Evolutionary conservation across 2,797 vertebrate species (phyloP), one percentile per base, ranked within the genome.

Genomic region (Ispidina picta): DNA sequence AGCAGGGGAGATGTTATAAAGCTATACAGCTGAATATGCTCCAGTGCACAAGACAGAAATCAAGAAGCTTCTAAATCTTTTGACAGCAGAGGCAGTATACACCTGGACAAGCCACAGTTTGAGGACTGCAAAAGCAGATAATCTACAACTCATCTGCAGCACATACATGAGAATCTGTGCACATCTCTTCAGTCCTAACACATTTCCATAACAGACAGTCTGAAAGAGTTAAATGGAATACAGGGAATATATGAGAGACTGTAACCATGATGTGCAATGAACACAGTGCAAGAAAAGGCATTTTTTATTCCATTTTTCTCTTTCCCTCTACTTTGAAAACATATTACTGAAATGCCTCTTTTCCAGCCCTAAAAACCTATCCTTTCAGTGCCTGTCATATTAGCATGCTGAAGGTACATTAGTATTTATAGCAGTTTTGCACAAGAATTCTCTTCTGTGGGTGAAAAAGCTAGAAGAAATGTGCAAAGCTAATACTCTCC

Each of bases 401-500:
- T 52, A 85, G 51, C 37, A 39, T 17, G 29, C 39, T 12, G 7
- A 52, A 11, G 46, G 56, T 8, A 23, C 28, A 62, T 25, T 14
- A 48, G 31, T 48, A 63, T 70, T 81, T 76, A 63, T 5, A 88
- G 70, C 33, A 60, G 41, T 16, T 81, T 55, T 75, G 25, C 41
- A 33, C 35, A 89, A 37, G 80, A 52, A 74, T 69, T 55, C 28
- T 70, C 58, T 56, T 54, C 52, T 77, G 35, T 59, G 51, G 31
- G 19, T 92, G 79, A 90, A 88, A 84, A 94, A 62, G 31, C 15
- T 21, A 70, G 22, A 91, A 85, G 56, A 85, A 89, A 80, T 5
- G 35, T 78, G 51, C 70, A 65, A 65, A 64, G 14, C 78, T 85
- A 86, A 83, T 62, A 54, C 35, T 64, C 55, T 83, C 51, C 62